These are phyloP conservation scores for Orchesellides sinensis DNA, from an alignment of 2,888 invertebrate species.

Conservation along the genomic window DNA sequence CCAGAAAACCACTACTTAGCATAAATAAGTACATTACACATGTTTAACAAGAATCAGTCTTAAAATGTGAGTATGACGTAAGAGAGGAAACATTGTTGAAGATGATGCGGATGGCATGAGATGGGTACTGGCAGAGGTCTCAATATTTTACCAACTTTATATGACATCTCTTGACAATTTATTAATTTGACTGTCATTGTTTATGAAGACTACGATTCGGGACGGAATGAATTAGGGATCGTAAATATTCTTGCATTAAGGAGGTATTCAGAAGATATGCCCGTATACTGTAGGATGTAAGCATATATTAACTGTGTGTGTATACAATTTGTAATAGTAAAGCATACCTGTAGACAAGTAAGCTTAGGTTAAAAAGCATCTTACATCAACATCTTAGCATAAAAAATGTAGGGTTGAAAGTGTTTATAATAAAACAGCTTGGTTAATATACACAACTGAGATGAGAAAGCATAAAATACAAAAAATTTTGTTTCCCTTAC, in stretches of 20 bases:
- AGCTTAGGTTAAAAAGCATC: conserved; percentile 25
- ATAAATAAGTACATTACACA: too few species aligned
- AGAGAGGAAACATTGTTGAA: neutral
- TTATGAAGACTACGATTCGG: conserved; percentile 25
- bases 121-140: conserved; percentile 53
- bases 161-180: conserved; percentile 67
- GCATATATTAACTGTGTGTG: neutral
- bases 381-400: conserved; percentile 1
- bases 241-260: conserved; percentile 54
- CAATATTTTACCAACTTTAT: conserved; percentile 65
- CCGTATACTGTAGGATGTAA: neutral
- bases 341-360: neutral
- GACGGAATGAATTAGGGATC: conserved; percentile 52
- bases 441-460: neutral
- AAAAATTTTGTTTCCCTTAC: conserved; percentile 49
- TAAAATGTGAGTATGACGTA: neutral
- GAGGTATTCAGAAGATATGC: conserved; percentile 32
- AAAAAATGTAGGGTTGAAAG: neutral
- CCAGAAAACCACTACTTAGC: neutral
- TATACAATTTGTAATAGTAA: neutral
- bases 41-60: neutral
- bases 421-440: conserved; percentile 14
- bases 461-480: neutral
- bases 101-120: neutral
- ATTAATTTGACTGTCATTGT: conserved; percentile 68